Evolutionary conservation across 2,797 vertebrate species (phyloP).

Genomic region (Steatocranus sp.): DNA sequence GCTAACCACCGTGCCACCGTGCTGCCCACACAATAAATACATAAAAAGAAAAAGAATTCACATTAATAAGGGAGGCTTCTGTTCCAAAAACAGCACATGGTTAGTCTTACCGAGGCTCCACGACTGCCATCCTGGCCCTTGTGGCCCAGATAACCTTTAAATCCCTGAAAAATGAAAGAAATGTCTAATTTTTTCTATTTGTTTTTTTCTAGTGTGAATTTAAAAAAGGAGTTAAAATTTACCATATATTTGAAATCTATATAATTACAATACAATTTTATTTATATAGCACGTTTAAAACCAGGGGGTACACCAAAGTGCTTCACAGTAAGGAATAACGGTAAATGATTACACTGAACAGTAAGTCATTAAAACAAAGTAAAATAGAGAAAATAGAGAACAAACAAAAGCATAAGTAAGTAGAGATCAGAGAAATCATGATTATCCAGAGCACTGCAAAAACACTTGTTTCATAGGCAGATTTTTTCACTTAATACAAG

Average conservation of each 20-base stretch:
- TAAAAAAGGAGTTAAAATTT: not conserved
- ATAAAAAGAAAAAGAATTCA: not conserved
- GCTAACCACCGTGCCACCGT: no score
- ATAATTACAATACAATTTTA: not conserved
- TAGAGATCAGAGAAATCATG: not conserved
- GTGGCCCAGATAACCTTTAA: conserved; percentile 58
- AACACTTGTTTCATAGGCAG: not conserved
- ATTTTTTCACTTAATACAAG: not conserved
- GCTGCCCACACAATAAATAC: no score
- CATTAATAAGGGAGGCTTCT: not conserved
- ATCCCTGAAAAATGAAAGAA: conserved; percentile 56
- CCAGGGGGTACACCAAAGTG: not conserved
- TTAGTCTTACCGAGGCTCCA: conserved; percentile 60
- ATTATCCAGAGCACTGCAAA: not conserved
- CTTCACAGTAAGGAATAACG: rapidly evolving
- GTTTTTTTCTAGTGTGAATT: not conserved
- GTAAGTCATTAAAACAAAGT: not conserved
- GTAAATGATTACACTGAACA: not conserved
- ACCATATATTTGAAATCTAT: not conserved
- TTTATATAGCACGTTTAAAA: not conserved
- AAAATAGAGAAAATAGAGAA: not conserved
- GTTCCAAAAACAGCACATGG: not conserved
- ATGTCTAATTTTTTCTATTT: not conserved
- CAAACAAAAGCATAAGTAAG: no score
- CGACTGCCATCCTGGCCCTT: conserved; percentile 65